phyloP scores from a whole-genome alignment of 2,113 vertebrate genomes.

The Cyprinodon tularosa region DNA sequence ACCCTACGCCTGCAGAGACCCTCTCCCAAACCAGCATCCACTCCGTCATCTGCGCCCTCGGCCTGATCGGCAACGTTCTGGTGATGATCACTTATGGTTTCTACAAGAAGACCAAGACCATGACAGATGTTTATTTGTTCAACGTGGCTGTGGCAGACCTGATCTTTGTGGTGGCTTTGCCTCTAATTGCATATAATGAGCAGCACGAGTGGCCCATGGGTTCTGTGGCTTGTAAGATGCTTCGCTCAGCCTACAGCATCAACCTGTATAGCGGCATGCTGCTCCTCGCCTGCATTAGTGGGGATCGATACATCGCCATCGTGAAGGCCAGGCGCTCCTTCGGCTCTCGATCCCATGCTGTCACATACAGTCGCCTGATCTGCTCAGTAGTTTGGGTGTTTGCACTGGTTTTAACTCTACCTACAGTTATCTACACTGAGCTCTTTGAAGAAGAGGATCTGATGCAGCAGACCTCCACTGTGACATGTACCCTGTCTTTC shows the following conservation, averaged over 20 bases:
- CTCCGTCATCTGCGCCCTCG: conserved; percentile 82
- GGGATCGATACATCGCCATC: conserved; percentile 90
- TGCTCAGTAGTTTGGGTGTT: conserved; percentile 83
- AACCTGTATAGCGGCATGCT: conserved; percentile 94
- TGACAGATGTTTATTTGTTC: conserved; percentile 91
- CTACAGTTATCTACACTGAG: conserved; percentile 81
- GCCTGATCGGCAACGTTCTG: conserved; percentile 87
- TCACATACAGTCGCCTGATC: conserved; percentile 77
- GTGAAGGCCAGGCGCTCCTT: conserved; percentile 88
- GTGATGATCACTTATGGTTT: conserved; percentile 88
- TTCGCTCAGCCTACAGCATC: conserved; percentile 84
- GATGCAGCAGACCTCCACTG: rapidly evolving
- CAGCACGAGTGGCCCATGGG: conserved; percentile 83
- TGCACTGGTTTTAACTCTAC: conserved; percentile 78
- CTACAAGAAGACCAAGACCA: conserved; percentile 88
- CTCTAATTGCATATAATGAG: conserved; percentile 84
- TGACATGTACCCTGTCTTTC: conserved; percentile 81
- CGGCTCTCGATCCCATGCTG: conserved; percentile 71
- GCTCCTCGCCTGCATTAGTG: conserved; percentile 88
- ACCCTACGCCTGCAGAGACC: conserved; percentile 7
- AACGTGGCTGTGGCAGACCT: conserved; percentile 91
- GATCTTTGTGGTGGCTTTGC: conserved; percentile 87
- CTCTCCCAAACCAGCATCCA: conserved; percentile 68
- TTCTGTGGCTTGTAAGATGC: conserved; percentile 80
- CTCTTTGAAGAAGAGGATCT: neutral